These are phyloP conservation scores for Neuroterus valhalla DNA, from an alignment of 1,140 invertebrate species.

Conservation along the genomic window DNA sequence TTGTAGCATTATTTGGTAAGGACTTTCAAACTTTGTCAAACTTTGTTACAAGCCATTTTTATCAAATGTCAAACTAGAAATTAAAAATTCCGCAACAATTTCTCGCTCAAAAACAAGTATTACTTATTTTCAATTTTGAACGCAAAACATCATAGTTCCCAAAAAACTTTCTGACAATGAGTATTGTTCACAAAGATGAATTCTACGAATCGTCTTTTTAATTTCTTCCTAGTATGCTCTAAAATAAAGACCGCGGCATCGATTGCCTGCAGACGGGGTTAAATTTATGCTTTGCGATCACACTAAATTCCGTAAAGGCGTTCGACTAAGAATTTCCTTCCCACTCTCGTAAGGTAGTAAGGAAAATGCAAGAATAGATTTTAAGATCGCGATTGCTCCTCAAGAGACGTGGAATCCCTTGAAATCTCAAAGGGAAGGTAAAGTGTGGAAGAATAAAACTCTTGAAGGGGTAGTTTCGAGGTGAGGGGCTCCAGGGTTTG, in stretches of 20 bases:
- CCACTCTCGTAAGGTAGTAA: background rate
- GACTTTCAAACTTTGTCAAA: no score
- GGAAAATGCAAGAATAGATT: conserved; percentile 24
- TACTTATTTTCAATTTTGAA: no score
- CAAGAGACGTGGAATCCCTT: conserved; percentile 20
- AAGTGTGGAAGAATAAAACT: conserved; percentile 1
- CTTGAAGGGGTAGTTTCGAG: background rate
- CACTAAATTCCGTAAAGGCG: conserved; percentile 13
- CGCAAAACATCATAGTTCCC: no score
- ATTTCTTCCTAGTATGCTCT: background rate
- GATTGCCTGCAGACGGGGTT: background rate
- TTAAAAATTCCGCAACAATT: no score
- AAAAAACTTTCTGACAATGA: no score
- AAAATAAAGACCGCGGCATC: conserved; percentile 8
- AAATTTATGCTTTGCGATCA: conserved; percentile 15
- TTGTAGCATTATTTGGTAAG: no score
- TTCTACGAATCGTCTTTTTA: background rate
- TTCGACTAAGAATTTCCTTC: conserved; percentile 26
- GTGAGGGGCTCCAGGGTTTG: background rate
- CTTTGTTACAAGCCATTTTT: no score
- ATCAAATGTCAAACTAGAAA: no score
- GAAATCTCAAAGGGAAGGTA: conserved; percentile 3
- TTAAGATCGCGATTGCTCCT: conserved; percentile 29
- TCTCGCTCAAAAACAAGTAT: no score
- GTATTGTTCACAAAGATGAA: background rate